phyloP scores from a whole-genome alignment of 2,888 invertebrate species.

The Coleophora flavipennella region DNA sequence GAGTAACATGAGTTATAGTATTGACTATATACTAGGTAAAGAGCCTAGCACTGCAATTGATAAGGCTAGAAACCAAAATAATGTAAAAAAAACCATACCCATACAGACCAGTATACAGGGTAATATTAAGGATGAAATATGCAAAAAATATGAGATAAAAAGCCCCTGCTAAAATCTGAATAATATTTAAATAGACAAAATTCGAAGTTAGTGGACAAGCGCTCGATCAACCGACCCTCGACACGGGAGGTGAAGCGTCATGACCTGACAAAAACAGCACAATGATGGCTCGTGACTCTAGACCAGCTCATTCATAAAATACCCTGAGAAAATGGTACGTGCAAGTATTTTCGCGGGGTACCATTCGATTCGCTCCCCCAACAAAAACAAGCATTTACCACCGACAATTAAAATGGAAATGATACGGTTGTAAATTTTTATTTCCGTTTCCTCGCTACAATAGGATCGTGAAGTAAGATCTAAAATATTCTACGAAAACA shows the following conservation, averaged over 20 bases:
- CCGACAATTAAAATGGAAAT: conserved; percentile 2
- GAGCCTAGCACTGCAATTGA: too few species aligned
- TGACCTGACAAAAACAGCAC: conserved; percentile 46
- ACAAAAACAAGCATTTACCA: conserved; percentile 2
- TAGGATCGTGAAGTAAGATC: too few species aligned
- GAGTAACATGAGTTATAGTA: too few species aligned
- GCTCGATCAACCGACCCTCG: conserved; percentile 42
- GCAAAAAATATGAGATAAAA: too few species aligned
- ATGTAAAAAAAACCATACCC: too few species aligned
- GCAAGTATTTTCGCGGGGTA: conserved; percentile 45
- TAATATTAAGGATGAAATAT: too few species aligned
- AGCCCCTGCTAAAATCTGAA: too few species aligned
- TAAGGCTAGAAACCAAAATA: too few species aligned
- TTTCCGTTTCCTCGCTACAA: neutral
- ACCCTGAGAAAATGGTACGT: conserved; percentile 53
- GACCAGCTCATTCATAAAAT: conserved; percentile 42
- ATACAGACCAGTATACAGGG: too few species aligned
- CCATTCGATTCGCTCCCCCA: conserved; percentile 6
- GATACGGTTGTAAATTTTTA: neutral
- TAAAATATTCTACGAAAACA: too few species aligned
- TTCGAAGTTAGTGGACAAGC: conserved; percentile 27
- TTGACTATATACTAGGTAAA: too few species aligned
- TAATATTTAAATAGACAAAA: neutral
- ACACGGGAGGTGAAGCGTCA: conserved; percentile 51
- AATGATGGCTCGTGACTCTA: conserved; percentile 48